A percentile compares a stretch with the other conserved stretches of the same genome.
These are phyloP conservation scores for Tyria jacobaeae DNA, from an alignment of 2,888 invertebrate species.

Conservation along the genomic window DNA sequence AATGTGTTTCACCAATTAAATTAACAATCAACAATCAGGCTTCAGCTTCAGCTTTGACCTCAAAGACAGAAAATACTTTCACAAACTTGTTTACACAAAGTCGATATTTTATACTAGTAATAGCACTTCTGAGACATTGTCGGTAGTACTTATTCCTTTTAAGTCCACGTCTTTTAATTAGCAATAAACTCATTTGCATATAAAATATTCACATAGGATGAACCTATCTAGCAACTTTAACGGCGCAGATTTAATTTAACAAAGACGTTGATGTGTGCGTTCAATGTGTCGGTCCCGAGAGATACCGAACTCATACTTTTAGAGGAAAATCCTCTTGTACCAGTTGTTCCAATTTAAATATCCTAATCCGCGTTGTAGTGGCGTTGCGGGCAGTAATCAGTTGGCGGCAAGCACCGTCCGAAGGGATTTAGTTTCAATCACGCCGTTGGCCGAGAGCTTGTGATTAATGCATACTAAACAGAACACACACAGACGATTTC, in stretches of 20 bases:
- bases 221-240: constrained; percentile 29
- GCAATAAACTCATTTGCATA: constrained; percentile 28
- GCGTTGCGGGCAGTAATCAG: constrained; percentile 75
- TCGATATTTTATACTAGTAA: constrained; percentile 9
- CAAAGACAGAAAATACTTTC: neutral
- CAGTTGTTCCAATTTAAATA: constrained; percentile 71
- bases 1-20: no score
- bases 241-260: constrained; percentile 34
- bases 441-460: constrained; percentile 68
- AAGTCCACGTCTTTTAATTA: constrained; percentile 37
- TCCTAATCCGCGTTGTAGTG: constrained; percentile 70
- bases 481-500: constrained; percentile 63
- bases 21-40: no score
- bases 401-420: constrained; percentile 68
- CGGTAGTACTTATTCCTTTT: constrained; percentile 8
- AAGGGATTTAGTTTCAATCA: constrained; percentile 85
- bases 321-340: constrained; percentile 51
- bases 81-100: constrained; percentile 9
- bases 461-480: constrained; percentile 86
- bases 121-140: constrained; percentile 4
- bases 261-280: constrained; percentile 30
- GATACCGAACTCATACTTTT: constrained; percentile 17
- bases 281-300: constrained; percentile 8
- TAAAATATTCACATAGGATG: constrained; percentile 41
- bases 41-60: no score